Evolutionary conservation across 2,797 vertebrate species (phyloP).

Genomic region (Manis crassicaudata): DNA sequence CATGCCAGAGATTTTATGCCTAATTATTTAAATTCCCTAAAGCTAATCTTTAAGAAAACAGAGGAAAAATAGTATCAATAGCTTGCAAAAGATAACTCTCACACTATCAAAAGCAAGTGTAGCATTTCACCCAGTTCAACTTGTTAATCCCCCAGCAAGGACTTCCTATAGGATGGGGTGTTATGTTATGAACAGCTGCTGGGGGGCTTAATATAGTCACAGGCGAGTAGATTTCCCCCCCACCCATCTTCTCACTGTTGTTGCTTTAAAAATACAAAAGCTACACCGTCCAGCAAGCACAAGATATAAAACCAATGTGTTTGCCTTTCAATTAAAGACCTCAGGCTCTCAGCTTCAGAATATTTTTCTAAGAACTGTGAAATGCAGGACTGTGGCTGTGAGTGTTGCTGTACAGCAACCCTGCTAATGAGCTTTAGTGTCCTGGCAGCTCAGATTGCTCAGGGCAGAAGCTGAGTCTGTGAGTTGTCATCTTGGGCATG

Average conservation of each 20-base stretch:
- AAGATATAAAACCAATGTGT: slow-evolving; percentile 53
- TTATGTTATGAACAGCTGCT: slow-evolving; percentile 73
- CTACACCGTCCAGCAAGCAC: slow-evolving; percentile 35
- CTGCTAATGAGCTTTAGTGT: not conserved
- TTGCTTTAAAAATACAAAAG: slow-evolving; percentile 49
- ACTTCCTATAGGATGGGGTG: slow-evolving; percentile 58
- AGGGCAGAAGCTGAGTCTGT: not conserved
- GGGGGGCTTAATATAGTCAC: slow-evolving; percentile 76
- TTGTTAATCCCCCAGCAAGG: slow-evolving; percentile 71
- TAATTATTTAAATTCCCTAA: slow-evolving; percentile 83
- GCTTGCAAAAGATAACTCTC: slow-evolving; percentile 80
- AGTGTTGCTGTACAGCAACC: not conserved
- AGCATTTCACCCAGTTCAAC: slow-evolving; percentile 77
- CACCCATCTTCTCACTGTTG: slow-evolving; percentile 18
- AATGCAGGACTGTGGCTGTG: not conserved
- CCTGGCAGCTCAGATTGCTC: not conserved
- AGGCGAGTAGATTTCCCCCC: slow-evolving; percentile 67
- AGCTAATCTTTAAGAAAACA: slow-evolving; percentile 71
- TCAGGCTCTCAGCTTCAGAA: slow-evolving; percentile 43
- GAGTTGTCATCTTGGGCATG: not conserved
- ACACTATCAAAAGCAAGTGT: slow-evolving; percentile 80
- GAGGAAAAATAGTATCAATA: slow-evolving; percentile 74
- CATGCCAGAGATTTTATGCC: slow-evolving; percentile 75
- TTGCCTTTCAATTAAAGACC: slow-evolving; percentile 64
- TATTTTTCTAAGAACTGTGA: slow-evolving; percentile 25